Evolutionary conservation across 2,113 vertebrate species (phyloP).

Genomic region (Zingel zingel): DNA sequence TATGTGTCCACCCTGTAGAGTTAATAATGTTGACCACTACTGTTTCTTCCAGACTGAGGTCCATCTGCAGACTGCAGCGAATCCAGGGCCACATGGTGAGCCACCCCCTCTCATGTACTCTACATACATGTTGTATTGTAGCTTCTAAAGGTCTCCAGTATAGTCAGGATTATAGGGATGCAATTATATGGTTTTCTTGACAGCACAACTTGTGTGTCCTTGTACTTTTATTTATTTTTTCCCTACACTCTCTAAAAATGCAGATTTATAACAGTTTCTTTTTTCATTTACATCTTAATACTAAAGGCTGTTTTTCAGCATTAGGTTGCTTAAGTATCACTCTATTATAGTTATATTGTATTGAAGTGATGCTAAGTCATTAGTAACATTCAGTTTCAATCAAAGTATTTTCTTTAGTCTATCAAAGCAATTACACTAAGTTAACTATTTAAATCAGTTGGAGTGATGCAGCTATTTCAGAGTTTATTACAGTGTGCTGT

Average conservation of each 20-base stretch:
- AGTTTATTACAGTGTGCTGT: not conserved
- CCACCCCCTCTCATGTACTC: not conserved
- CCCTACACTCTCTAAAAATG: too few species aligned
- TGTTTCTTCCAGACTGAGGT: constrained; percentile 68
- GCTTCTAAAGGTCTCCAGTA: not conserved
- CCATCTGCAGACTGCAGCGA: constrained; percentile 77
- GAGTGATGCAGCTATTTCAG: not conserved
- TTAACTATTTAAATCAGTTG: not conserved
- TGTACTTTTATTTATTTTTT: too few species aligned
- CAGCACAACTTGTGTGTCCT: too few species aligned
- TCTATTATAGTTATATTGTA: not conserved
- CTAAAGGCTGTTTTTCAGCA: too few species aligned
- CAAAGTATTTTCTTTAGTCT: not conserved
- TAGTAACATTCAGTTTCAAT: not conserved
- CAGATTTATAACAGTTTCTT: too few species aligned
- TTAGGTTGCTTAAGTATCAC: not conserved
- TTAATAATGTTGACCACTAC: not conserved
- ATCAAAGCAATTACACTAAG: not conserved
- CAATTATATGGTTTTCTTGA: not conserved
- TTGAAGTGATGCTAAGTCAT: not conserved
- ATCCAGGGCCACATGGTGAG: constrained; percentile 84
- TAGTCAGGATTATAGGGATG: not conserved
- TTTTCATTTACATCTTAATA: too few species aligned
- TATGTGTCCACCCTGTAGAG: not conserved
- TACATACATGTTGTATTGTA: not conserved